Evolutionary conservation across 1,140 invertebrate genomes (phyloP).

Genomic region (Drosophila paulistorum): DNA sequence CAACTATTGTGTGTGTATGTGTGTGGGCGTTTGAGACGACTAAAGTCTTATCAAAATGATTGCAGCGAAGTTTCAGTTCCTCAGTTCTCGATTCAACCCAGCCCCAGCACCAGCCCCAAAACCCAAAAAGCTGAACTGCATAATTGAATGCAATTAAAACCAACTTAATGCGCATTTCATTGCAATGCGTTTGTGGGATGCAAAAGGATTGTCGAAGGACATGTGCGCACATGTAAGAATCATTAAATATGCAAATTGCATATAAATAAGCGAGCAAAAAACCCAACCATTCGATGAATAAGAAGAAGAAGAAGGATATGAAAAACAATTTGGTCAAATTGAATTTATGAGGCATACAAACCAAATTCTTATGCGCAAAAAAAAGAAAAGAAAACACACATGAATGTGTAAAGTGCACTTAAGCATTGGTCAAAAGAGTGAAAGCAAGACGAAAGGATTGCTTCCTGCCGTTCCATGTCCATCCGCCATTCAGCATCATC

Average conservation of each 20-base stretch:
- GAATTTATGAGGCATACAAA: conserved; percentile 64
- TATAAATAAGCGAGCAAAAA: conserved; percentile 36
- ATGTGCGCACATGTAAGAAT: conserved; percentile 64
- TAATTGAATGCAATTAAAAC: conserved; percentile 81
- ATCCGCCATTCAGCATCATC: not conserved
- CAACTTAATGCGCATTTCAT: conserved; percentile 77
- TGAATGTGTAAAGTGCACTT: conserved; percentile 76
- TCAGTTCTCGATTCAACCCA: not conserved
- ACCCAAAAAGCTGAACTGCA: conserved; percentile 47
- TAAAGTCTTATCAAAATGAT: conserved; percentile 63
- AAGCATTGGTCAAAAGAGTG: conserved; percentile 51
- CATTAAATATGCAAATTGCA: conserved; percentile 80
- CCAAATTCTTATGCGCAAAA: conserved; percentile 57
- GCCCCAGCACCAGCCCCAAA: not conserved
- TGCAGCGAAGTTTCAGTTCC: conserved; percentile 33
- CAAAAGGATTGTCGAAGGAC: conserved; percentile 43
- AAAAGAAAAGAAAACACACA: conserved; percentile 49
- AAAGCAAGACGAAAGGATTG: conserved; percentile 53
- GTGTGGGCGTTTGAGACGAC: not conserved
- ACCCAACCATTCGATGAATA: conserved; percentile 5
- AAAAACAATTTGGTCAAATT: conserved; percentile 72
- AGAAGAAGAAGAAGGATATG: conserved; percentile 39
- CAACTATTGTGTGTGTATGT: conserved; percentile 29
- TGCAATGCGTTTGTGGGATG: conserved; percentile 16
- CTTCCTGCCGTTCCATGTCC: conserved; percentile 28